These are phyloP conservation scores for Fukomys damarensis DNA, from an alignment of 2,113 vertebrate species.

Conservation along the genomic window DNA sequence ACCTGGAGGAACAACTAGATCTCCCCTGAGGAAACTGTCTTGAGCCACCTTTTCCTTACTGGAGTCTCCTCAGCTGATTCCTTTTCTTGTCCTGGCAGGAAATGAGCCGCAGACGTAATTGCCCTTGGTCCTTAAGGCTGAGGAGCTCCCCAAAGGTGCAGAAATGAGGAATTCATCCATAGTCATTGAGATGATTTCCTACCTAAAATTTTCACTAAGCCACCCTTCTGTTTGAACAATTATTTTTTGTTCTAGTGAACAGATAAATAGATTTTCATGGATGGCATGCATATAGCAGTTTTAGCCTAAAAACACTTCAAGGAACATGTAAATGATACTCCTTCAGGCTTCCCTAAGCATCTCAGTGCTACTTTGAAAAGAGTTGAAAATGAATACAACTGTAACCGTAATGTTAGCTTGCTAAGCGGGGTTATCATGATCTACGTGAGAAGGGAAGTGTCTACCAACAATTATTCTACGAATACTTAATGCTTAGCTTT, in stretches of 20 bases:
- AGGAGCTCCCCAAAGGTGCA: background rate
- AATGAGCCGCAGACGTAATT: background rate
- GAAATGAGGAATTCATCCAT: background rate
- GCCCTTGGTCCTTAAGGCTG: background rate
- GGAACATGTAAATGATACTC: background rate
- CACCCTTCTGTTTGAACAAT: background rate
- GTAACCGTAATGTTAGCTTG: background rate
- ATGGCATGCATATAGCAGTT: background rate
- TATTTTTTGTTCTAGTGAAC: background rate
- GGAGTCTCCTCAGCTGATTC: background rate
- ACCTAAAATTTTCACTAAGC: background rate
- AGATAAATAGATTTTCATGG: background rate
- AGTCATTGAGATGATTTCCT: background rate
- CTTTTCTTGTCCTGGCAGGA: background rate
- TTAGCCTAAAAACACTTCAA: background rate
- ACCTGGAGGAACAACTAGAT: background rate
- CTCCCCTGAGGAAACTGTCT: background rate
- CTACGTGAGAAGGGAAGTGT: background rate
- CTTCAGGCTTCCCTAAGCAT: background rate
- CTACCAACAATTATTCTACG: background rate
- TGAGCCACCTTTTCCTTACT: background rate
- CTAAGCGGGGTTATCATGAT: background rate
- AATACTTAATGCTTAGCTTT: slow-evolving; percentile 1
- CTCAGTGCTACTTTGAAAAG: slow-evolving; percentile 12
- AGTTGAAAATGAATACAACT: background rate